Conservation (phyloP, 2,888 invertebrate species). For the Clepsis dumicolana region DNA sequence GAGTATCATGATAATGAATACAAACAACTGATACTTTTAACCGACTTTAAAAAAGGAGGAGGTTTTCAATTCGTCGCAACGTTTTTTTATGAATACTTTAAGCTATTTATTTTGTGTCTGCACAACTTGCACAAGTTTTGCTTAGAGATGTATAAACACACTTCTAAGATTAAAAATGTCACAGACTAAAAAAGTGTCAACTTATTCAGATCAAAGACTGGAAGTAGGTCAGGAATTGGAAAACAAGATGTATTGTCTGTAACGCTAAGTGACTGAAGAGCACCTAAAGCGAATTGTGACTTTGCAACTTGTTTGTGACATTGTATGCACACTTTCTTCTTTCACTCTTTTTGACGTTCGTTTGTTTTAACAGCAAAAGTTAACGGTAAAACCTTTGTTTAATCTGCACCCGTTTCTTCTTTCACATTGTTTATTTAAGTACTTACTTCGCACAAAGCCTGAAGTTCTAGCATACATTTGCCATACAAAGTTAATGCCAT, state of each 20-base stretch:
- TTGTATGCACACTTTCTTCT: conserved; percentile 22
- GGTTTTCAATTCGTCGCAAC: no score
- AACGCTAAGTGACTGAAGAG: conserved; percentile 18
- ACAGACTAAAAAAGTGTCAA: conserved; percentile 28
- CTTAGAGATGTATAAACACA: conserved; percentile 1
- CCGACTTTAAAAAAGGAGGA: no score
- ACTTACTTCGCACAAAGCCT: not conserved
- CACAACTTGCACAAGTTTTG: no score
- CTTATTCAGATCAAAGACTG: not conserved
- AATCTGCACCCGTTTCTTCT: not conserved
- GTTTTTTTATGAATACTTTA: no score
- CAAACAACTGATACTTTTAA: no score
- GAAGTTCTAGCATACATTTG: not conserved
- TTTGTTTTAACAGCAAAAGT: conserved; percentile 37
- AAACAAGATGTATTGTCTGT: conserved; percentile 15
- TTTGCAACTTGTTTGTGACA: conserved; percentile 30
- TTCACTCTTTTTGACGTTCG: conserved; percentile 29
- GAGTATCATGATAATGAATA: no score
- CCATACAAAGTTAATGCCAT: conserved; percentile 2
- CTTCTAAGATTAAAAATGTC: conserved; percentile 26
- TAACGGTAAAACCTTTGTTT: conserved; percentile 22
- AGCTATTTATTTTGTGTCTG: no score
- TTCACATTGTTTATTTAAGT: conserved; percentile 13
- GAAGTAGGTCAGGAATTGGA: conserved; percentile 12
- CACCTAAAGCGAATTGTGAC: conserved; percentile 36